Evolutionary conservation across 2,888 invertebrate genomes (phyloP), one percentile per base, ranked within the genome.

Genomic region (Drosophila glabriapex): DNA sequence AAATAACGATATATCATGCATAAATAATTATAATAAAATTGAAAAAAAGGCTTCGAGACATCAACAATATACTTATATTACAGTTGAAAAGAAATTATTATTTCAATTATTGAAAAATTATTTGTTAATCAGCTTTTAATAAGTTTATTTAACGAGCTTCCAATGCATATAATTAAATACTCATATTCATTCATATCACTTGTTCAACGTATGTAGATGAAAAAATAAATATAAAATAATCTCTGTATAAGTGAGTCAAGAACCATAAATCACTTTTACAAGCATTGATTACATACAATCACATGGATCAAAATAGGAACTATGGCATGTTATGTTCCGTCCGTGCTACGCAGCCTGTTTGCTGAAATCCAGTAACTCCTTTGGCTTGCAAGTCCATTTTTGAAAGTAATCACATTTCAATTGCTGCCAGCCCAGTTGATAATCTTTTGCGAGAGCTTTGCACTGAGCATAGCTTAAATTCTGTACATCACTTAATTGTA

Each of bases 351-450:
- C 12, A 46, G 19, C 5, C 5, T 49, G 35, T 19, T 35, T 66
- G 14, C 29, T 65, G 65, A 91, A 91, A 3, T 84, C 39, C 0
- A 90, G 67, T n/a, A 92, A 69, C 14, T 83, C 52, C 0, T 63
- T 63, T 3, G 95, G 94, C 89, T 95, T 95, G 1, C 82, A 78
- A 12, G 95, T 95, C 95, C 95, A 95, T 58, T 92, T 91, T 85
- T 93, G 93, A 82, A 95, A 95, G 84, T 94, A 94, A 0, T 85
- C 84, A 19, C 91, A 82, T 85, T 94, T 95, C 10, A 95, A 81
- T 68, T 85, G 72, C 28, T 69, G 69, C 95, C 95, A 95, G 89
- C 91, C 83, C 19, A 54, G 29, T 62, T 92, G 92, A 82, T 94
- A 94, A 4, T 91, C 80, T 4, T 4, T 54, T 22, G 91, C 73